Percentiles rank a stretch among this genome's conserved stretches.
Evolutionary conservation across 2,113 vertebrate species (phyloP).

Genomic region (Gadus macrocephalus): DNA sequence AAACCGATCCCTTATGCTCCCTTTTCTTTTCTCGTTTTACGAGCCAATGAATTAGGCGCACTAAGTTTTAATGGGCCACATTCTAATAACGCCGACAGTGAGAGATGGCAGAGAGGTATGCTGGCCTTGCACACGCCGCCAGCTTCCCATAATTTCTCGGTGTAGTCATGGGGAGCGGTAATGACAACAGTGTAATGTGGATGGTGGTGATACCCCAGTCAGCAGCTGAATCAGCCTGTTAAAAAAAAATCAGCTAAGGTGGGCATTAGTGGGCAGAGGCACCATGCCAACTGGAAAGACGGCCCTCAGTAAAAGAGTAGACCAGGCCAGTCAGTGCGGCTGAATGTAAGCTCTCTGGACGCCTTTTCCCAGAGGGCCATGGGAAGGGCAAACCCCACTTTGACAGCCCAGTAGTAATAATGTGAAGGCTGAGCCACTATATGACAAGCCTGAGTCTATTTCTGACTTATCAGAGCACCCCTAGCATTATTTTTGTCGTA

Average conservation of each 20-base stretch:
- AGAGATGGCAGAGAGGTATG: slow-evolving; percentile 30
- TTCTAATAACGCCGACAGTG: slow-evolving; percentile 45
- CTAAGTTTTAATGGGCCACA: slow-evolving; percentile 43
- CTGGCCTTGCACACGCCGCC: slow-evolving; percentile 29
- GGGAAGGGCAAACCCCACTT: no score
- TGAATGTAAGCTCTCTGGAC: no score
- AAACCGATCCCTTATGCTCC: slow-evolving; percentile 12
- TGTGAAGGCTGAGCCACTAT: no score
- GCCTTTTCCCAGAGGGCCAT: no score
- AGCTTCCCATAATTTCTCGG: slow-evolving; percentile 19
- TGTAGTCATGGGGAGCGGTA: slow-evolving; percentile 14
- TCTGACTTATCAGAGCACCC: no score
- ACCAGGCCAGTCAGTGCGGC: no score
- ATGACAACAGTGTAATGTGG: slow-evolving; percentile 29
- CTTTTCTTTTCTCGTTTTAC: slow-evolving; percentile 46
- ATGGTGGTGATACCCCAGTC: slow-evolving; percentile 1
- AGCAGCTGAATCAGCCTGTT: slow-evolving; percentile 31
- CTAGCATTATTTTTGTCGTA: no score
- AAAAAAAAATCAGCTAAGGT: slow-evolving; percentile 47
- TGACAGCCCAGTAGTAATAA: no score
- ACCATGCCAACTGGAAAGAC: no score
- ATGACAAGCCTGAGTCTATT: no score
- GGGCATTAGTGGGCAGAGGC: slow-evolving; percentile 12
- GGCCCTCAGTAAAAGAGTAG: no score
- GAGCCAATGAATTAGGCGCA: slow-evolving; percentile 48